Evolutionary conservation across 2,888 invertebrate species (phyloP).

Genomic region (Pyrrhia umbra): DNA sequence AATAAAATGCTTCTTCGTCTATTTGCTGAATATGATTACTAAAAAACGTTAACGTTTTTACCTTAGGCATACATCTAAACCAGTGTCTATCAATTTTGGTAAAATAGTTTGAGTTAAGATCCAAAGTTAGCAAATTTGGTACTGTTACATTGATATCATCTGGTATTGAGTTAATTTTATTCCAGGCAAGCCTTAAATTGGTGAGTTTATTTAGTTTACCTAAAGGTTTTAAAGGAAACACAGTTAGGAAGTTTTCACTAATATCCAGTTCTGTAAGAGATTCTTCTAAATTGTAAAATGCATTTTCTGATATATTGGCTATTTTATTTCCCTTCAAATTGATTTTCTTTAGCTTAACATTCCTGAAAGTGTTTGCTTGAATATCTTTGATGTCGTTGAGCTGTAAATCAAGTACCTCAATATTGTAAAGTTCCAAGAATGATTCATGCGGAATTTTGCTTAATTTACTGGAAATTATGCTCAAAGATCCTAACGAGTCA

Average conservation of each 20-base stretch:
- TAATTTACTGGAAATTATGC: slow-evolving; percentile 94
- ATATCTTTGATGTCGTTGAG: slow-evolving; percentile 96
- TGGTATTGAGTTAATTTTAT: slow-evolving; percentile 95
- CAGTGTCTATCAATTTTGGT: slow-evolving; percentile 93
- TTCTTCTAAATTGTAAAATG: slow-evolving; percentile 94
- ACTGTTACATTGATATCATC: slow-evolving; percentile 93
- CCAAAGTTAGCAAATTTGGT: slow-evolving; percentile 93
- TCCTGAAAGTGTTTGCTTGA: slow-evolving; percentile 95
- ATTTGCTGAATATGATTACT: slow-evolving; percentile 95
- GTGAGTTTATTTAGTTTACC: slow-evolving; percentile 93
- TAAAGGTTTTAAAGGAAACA: slow-evolving; percentile 95
- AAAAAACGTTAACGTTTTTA: slow-evolving; percentile 95
- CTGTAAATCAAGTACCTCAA: slow-evolving; percentile 95
- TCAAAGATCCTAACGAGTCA: slow-evolving; percentile 93
- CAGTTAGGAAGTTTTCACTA: slow-evolving; percentile 95
- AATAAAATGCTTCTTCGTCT: slow-evolving; percentile 94
- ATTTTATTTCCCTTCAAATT: slow-evolving; percentile 96
- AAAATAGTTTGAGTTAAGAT: slow-evolving; percentile 96
- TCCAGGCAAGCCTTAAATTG: slow-evolving; percentile 94
- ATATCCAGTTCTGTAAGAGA: slow-evolving; percentile 95
- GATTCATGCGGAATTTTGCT: slow-evolving; percentile 94
- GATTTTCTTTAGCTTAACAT: slow-evolving; percentile 94
- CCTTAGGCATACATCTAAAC: slow-evolving; percentile 94
- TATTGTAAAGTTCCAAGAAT: slow-evolving; percentile 92
- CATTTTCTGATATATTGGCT: slow-evolving; percentile 95